phyloP scores from a whole-genome alignment of 92 coral and sea anemone genomes.

The Paragorgia papillata region DNA sequence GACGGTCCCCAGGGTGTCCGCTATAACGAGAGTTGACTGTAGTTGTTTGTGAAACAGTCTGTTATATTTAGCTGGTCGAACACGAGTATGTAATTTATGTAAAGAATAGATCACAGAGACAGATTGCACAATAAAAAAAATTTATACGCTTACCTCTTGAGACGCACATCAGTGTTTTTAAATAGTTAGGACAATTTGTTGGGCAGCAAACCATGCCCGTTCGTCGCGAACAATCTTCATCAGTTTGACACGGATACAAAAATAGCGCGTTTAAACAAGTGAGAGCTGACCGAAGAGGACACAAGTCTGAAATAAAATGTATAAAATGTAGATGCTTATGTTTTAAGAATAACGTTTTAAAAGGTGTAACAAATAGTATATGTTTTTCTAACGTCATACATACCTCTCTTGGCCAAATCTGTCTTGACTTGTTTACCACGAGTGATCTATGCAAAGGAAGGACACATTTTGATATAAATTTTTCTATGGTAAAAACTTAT shows the following conservation, averaged over 20 bases:
- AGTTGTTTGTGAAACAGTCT: too few species aligned
- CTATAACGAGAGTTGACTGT: too few species aligned
- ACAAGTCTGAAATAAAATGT: constrained; percentile 59
- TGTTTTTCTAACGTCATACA: too few species aligned
- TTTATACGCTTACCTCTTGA: constrained; percentile 92
- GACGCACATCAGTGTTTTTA: constrained; percentile 84
- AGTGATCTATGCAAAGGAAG: background rate
- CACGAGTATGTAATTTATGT: too few species aligned
- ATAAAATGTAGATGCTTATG: too few species aligned
- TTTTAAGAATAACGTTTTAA: background rate
- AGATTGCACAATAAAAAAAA: too few species aligned
- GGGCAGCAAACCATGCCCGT: constrained; percentile 87
- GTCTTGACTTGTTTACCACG: background rate
- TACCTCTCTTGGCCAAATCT: constrained; percentile 8
- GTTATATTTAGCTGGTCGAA: too few species aligned
- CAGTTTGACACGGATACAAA: constrained; percentile 76
- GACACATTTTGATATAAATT: too few species aligned
- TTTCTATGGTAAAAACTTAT: too few species aligned
- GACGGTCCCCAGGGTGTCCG: too few species aligned
- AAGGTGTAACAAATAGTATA: too few species aligned
- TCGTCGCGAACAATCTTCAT: constrained; percentile 77
- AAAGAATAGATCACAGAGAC: too few species aligned
- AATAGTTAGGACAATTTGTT: constrained; percentile 68
- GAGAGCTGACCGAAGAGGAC: constrained; percentile 63
- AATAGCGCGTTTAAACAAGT: constrained; percentile 75